These are phyloP conservation scores for Phorcus lineatus DNA, from an alignment of 2,888 invertebrate species.

Conservation along the genomic window DNA sequence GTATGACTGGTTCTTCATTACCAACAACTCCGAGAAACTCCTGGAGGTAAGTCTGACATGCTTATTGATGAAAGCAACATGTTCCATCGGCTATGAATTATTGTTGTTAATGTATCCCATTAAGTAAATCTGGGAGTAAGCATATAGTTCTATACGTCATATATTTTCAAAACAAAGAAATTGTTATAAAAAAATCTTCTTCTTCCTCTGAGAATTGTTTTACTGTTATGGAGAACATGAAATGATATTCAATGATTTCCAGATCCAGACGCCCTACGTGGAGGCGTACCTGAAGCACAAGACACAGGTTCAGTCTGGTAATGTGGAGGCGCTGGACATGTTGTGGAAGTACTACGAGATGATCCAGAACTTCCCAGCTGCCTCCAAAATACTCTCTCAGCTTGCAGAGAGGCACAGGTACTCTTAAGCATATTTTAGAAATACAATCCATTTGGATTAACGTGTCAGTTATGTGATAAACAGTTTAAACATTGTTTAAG, in stretches of 20 bases:
- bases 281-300: conserved; percentile 83
- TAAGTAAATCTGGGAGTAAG: too few species aligned
- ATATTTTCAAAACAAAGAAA: too few species aligned
- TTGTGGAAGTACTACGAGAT: conserved; percentile 98
- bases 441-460: too few species aligned
- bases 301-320: conserved; percentile 65
- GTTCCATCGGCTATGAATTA: too few species aligned
- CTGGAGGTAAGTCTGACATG: conserved; percentile 72
- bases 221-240: too few species aligned
- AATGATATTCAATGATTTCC: neutral
- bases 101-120: too few species aligned
- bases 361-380: conserved; percentile 91
- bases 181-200: too few species aligned
- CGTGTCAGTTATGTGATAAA: too few species aligned
- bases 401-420: conserved; percentile 83
- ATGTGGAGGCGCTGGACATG: conserved; percentile 84
- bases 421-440: neutral
- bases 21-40: conserved; percentile 76
- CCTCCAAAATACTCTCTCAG: conserved; percentile 91
- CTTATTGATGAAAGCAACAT: too few species aligned
- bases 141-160: too few species aligned
- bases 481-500: too few species aligned
- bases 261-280: conserved; percentile 81
- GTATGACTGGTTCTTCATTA: conserved; percentile 91
- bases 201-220: too few species aligned